Conservation (phyloP, 2,797 vertebrate genomes). For the Labroides dimidiatus region DNA sequence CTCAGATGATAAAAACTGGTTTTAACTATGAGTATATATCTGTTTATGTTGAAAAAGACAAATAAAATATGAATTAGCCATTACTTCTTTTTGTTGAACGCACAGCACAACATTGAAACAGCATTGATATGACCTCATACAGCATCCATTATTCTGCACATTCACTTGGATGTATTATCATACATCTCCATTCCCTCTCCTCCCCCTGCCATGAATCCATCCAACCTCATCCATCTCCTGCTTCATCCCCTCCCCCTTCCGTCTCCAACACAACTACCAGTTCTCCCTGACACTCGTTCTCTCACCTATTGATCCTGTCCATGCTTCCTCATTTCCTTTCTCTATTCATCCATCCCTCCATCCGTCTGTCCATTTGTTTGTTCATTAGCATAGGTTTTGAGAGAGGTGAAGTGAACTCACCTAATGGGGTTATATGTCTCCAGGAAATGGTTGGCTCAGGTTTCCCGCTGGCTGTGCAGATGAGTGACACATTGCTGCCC, state of each 20-base stretch:
- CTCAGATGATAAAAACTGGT: too few species aligned
- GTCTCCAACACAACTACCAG: slow-evolving; percentile 30
- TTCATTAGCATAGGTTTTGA: slow-evolving; percentile 56
- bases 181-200: slow-evolving; percentile 2
- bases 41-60: neutral
- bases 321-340: slow-evolving; percentile 45
- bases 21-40: too few species aligned
- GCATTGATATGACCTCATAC: slow-evolving; percentile 2
- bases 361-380: slow-evolving; percentile 29
- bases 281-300: slow-evolving; percentile 17
- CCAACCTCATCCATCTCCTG: slow-evolving; percentile 24
- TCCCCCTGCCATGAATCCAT: slow-evolving; percentile 23
- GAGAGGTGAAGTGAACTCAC: slow-evolving; percentile 82
- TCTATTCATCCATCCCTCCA: slow-evolving; percentile 34
- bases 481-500: slow-evolving; percentile 94
- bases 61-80: neutral
- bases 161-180: slow-evolving; percentile 31
- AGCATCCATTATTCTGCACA: slow-evolving; percentile 12
- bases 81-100: neutral
- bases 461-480: slow-evolving; percentile 96
- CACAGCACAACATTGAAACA: neutral
- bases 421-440: slow-evolving; percentile 97
- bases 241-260: slow-evolving; percentile 14
- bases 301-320: slow-evolving; percentile 59
- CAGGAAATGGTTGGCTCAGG: slow-evolving; percentile 97